A percentile compares a stretch with the other conserved stretches of the same genome.
These are phyloP conservation scores for Sarcophilus harrisii DNA, from an alignment of 2,797 vertebrate species.

Conservation along the genomic window DNA sequence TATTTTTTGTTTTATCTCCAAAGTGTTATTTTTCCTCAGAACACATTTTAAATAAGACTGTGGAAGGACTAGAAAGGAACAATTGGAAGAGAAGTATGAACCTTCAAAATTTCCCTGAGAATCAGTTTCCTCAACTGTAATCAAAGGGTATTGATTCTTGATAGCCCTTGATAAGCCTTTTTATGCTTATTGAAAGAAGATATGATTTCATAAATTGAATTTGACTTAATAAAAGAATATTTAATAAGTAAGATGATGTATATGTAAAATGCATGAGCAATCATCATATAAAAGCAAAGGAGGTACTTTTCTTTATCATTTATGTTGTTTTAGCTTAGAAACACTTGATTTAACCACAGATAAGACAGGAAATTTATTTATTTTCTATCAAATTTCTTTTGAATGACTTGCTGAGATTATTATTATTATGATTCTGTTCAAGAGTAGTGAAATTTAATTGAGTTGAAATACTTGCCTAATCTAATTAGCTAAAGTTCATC, in stretches of 20 bases:
- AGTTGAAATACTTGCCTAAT: background rate
- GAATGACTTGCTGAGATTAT: background rate
- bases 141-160: background rate
- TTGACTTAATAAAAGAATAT: background rate
- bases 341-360: background rate
- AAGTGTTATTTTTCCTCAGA: background rate
- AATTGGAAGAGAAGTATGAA: background rate
- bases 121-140: conserved; percentile 35
- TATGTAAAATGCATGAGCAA: background rate
- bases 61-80: background rate
- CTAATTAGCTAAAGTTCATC: background rate
- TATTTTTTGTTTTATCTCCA: background rate
- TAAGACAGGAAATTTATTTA: background rate
- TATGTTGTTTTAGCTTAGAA: background rate
- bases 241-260: background rate
- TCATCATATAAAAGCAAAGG: background rate
- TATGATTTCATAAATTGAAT: background rate
- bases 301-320: background rate
- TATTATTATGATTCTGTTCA: background rate
- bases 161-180: background rate
- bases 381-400: background rate
- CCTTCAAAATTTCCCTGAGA: background rate
- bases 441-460: background rate
- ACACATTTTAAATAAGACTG: background rate
- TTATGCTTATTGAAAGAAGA: background rate